Base-by-base conservation (phyloP, 2,113 vertebrate genomes). In the Strix aluco region DNA sequence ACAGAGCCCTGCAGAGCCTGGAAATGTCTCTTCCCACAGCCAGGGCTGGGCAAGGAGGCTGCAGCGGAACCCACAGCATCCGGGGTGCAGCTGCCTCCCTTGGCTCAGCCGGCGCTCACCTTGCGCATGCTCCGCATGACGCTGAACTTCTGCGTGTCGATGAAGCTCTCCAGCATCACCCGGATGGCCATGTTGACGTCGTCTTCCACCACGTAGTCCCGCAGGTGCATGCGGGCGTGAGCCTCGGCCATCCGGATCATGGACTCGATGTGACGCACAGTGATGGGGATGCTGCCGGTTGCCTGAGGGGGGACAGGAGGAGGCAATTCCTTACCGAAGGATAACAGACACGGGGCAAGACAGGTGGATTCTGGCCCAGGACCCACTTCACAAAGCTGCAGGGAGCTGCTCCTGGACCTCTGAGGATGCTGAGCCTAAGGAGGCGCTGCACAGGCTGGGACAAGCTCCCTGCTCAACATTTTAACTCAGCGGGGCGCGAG, bases 221-320 rank as follows among this genome's bases (percentile, higher is more conserved):
- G 98, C 93, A 99, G 98, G 96, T 99, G 99, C 91, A 99, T 99
- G 44, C 99, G 99, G 3, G 99, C 99, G 0, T 99, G 99, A 13
- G 99, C 98, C 97, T 99, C 99, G 0, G 99, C 99, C 99, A 99
- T 99, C 42, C 99, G 99, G 98, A 99, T 99, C 99, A 99, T 99
- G 52, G 99, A 99, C 97, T 99, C 99, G 3, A 99, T 99, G 97
- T 99, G 99, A 13, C 99, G 98, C 65, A 99, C 99, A 0, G 99
- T 99, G 98, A 99, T 99, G 62, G 99, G 99, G 95, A 99, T 99
- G 96, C 99, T 99, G 97, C 99, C 99, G 0, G 99, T 99, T 0
- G 99, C 99, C 99, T 99, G 70, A 3, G 12, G 8, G n/a, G 67
- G n/a, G 6, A 83, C 13, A 38, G 11, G 19, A 81, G 36, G 14